These are phyloP conservation scores for Pteropus alecto DNA, from an alignment of 2,113 vertebrate genomes.

Conservation along the genomic window DNA sequence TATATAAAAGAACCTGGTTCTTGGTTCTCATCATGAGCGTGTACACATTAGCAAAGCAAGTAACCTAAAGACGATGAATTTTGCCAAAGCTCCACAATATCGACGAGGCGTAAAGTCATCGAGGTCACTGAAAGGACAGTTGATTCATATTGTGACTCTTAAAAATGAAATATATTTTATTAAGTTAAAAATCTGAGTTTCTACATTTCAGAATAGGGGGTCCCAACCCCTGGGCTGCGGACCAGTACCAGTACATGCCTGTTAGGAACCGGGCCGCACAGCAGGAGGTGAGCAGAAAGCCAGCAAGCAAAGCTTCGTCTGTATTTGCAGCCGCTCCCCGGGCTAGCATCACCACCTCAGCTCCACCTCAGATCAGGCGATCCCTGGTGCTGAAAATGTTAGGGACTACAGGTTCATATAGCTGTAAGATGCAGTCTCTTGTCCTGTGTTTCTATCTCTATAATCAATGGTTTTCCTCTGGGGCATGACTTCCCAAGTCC, in stretches of 20 bases:
- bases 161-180: background rate
- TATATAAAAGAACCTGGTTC: background rate
- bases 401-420: too few species aligned
- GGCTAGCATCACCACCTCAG: too few species aligned
- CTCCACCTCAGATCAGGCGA: too few species aligned
- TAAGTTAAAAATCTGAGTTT: background rate
- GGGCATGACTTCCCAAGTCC: background rate
- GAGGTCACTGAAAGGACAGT: background rate
- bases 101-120: background rate
- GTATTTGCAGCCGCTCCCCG: too few species aligned
- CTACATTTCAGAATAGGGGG: background rate
- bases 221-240: too few species aligned
- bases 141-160: background rate
- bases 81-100: background rate
- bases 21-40: background rate
- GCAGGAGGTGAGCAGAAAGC: too few species aligned
- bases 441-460: background rate
- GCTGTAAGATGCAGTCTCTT: background rate
- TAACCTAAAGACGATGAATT: background rate
- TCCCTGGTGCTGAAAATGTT: too few species aligned
- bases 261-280: too few species aligned
- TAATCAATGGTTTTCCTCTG: background rate
- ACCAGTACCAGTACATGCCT: too few species aligned
- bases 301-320: too few species aligned
- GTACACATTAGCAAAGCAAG: background rate